These are phyloP conservation scores for Andrena trimmerana DNA, from an alignment of 2,888 invertebrate genomes.

Conservation along the genomic window DNA sequence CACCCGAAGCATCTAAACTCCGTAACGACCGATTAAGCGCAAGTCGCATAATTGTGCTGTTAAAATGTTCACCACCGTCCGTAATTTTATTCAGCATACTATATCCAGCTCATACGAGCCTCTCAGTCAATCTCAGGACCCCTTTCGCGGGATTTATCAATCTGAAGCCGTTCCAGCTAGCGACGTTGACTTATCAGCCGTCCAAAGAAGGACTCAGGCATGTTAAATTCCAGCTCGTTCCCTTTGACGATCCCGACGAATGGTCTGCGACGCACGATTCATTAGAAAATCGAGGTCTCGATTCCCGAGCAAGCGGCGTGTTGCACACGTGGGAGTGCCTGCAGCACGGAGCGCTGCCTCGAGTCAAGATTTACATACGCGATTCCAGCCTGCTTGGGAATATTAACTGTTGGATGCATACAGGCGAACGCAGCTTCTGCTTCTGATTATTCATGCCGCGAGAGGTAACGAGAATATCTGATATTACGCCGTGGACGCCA, in stretches of 20 bases:
- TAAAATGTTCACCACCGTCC: too few species aligned
- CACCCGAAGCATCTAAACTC: too few species aligned
- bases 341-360: neutral
- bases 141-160: neutral
- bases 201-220: neutral
- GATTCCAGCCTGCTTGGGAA: slow-evolving; percentile 8
- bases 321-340: slow-evolving; percentile 1
- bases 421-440: neutral
- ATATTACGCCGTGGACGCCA: slow-evolving; percentile 8
- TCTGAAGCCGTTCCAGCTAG: neutral
- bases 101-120: neutral
- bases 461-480: slow-evolving; percentile 12
- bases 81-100: too few species aligned
- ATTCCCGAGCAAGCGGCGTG: neutral
- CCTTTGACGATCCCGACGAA: slow-evolving; percentile 6
- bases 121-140: neutral
- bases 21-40: too few species aligned
- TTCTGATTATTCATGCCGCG: slow-evolving; percentile 29
- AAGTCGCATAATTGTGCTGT: too few species aligned
- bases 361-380: slow-evolving; percentile 34
- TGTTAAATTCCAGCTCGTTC: neutral
- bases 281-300: neutral
- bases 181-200: neutral
- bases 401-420: slow-evolving; percentile 17
- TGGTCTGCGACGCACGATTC: neutral